phyloP scores from a whole-genome alignment of 2,888 invertebrate species.

The Beris chalybata region DNA sequence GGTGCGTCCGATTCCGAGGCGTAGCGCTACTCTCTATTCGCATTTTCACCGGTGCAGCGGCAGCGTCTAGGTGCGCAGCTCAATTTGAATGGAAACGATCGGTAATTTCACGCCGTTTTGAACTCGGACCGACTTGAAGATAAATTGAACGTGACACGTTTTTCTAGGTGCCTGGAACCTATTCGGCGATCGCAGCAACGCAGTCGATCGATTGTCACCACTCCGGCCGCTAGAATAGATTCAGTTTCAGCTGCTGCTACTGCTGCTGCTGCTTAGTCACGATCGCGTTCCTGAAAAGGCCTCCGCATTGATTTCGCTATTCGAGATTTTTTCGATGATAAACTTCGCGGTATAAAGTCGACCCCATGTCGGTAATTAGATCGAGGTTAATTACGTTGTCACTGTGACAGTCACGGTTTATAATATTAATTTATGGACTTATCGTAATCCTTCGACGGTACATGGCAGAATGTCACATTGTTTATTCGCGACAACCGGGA shows the following conservation, averaged over 20 bases:
- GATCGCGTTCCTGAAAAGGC: slow-evolving; percentile 22
- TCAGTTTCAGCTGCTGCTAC: neutral
- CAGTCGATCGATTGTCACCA: neutral
- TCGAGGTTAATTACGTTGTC: slow-evolving; percentile 31
- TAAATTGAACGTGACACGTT: slow-evolving; percentile 19
- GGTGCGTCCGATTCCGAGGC: no score
- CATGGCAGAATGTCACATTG: no score
- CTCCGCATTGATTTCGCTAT: slow-evolving; percentile 18
- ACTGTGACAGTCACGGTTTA: slow-evolving; percentile 27
- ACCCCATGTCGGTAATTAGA: slow-evolving; percentile 28
- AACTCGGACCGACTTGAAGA: slow-evolving; percentile 12
- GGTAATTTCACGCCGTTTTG: slow-evolving; percentile 20
- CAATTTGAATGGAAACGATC: slow-evolving; percentile 15
- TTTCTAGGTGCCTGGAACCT: slow-evolving; percentile 11
- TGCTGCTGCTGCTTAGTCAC: slow-evolving; percentile 20
- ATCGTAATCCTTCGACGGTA: no score
- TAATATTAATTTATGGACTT: neutral
- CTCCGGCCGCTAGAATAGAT: neutral
- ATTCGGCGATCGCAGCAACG: slow-evolving; percentile 1
- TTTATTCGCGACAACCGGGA: no score
- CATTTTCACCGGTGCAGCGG: no score
- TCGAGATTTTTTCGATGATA: slow-evolving; percentile 18
- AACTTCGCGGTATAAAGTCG: slow-evolving; percentile 17
- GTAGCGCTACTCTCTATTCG: no score
- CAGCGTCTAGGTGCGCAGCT: neutral